phyloP scores from a whole-genome alignment of 2,797 vertebrate species.

The Acrocephalus scirpaceus region DNA sequence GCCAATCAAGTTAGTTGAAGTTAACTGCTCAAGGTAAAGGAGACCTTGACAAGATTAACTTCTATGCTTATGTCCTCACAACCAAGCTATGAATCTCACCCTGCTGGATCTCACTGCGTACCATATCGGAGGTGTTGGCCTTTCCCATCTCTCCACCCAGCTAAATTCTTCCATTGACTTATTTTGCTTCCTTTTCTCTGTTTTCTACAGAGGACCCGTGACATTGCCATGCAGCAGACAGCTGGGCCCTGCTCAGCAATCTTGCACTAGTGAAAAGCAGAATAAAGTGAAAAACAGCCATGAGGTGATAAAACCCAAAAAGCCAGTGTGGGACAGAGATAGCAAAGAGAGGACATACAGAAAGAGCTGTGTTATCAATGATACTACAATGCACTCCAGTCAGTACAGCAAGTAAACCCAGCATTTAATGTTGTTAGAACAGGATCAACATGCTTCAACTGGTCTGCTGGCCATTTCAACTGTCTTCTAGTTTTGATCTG shows the following conservation, averaged over 20 bases:
- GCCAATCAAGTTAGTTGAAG: background rate
- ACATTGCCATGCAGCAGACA: background rate
- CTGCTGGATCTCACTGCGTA: background rate
- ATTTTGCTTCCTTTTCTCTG: background rate
- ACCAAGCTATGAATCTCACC: background rate
- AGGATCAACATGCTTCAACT: background rate
- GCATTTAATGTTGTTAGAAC: background rate
- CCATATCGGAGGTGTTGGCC: fast-evolving
- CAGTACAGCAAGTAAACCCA: background rate
- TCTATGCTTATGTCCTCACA: background rate
- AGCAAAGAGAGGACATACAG: background rate
- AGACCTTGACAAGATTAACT: background rate
- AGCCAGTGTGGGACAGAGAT: background rate
- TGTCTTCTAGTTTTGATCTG: conserved; percentile 14
- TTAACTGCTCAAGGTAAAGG: background rate
- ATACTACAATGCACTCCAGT: background rate
- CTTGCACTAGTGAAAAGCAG: background rate
- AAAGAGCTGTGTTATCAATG: background rate
- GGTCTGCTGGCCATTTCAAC: background rate
- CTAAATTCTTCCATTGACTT: background rate
- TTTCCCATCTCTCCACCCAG: background rate
- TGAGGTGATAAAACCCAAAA: background rate
- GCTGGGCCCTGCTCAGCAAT: background rate
- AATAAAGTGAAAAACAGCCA: background rate
- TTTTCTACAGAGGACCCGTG: background rate